Evolutionary conservation across 2,797 vertebrate genomes (phyloP).

Genomic region (Macrochelys suwanniensis): DNA sequence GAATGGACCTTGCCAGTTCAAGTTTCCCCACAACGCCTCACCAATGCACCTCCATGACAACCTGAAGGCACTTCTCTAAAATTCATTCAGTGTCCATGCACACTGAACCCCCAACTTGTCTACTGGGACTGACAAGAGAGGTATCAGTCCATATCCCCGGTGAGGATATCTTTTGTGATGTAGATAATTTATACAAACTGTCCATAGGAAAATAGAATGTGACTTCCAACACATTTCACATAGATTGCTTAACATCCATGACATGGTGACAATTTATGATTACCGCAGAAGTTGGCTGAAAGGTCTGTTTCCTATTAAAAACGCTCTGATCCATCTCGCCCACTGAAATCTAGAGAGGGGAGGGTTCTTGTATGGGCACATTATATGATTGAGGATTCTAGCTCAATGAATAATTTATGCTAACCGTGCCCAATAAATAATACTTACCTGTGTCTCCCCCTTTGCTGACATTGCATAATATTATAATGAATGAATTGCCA

Average conservation of each 20-base stretch:
- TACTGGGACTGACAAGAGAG: neutral
- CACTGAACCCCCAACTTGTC: neutral
- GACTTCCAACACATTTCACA: neutral
- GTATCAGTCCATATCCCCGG: neutral
- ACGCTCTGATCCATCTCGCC: neutral
- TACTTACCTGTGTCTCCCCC: neutral
- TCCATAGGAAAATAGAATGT: neutral
- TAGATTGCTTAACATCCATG: neutral
- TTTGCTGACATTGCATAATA: rapidly evolving
- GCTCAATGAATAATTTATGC: neutral
- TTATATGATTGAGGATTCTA: neutral
- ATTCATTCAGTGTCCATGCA: neutral
- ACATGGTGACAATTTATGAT: neutral
- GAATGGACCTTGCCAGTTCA: neutral
- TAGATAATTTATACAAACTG: neutral
- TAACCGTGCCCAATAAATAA: neutral
- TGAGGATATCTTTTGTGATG: neutral
- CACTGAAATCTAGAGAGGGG: neutral
- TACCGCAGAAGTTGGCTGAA: neutral
- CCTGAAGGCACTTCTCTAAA: neutral
- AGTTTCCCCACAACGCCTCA: neutral
- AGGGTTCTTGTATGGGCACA: neutral
- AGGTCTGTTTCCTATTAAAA: neutral
- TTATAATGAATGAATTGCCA: neutral
- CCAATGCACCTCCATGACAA: neutral